Evolutionary conservation across 2,888 invertebrate genomes (phyloP).

Genomic region (Pollenia angustigena): DNA sequence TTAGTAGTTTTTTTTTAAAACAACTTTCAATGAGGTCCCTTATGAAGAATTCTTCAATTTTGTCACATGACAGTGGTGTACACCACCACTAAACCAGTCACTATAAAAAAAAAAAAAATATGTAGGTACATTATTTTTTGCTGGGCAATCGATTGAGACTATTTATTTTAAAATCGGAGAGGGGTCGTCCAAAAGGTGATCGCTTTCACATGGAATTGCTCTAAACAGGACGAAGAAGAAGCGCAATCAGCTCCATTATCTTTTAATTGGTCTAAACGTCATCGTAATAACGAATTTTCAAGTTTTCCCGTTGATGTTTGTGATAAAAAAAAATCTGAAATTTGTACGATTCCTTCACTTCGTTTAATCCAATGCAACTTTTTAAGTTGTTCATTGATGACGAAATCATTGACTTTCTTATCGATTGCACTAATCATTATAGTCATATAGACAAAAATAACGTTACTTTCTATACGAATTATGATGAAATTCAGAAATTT

Average conservation of each 20-base stretch:
- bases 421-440: too few relatives aligned
- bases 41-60: too few relatives aligned
- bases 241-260: not conserved
- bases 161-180: too few relatives aligned
- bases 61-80: too few relatives aligned
- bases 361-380: not conserved
- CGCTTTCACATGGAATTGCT: too few relatives aligned
- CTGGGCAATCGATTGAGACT: too few relatives aligned
- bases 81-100: too few relatives aligned
- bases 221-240: not conserved
- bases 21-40: too few relatives aligned
- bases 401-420: not conserved
- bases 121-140: too few relatives aligned
- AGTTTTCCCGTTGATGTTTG: not conserved
- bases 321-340: not conserved
- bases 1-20: too few relatives aligned
- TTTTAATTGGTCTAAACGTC: not conserved
- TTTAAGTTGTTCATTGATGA: slow-evolving; percentile 19
- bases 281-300: not conserved
- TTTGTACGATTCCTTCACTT: not conserved
- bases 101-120: too few relatives aligned
- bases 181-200: too few relatives aligned
- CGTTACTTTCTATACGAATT: not conserved
- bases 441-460: not conserved
- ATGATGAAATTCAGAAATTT: not conserved